Evolutionary conservation across 2,113 vertebrate species (phyloP), one percentile per base, ranked within the genome.

Genomic region (Corvus cornix): DNA sequence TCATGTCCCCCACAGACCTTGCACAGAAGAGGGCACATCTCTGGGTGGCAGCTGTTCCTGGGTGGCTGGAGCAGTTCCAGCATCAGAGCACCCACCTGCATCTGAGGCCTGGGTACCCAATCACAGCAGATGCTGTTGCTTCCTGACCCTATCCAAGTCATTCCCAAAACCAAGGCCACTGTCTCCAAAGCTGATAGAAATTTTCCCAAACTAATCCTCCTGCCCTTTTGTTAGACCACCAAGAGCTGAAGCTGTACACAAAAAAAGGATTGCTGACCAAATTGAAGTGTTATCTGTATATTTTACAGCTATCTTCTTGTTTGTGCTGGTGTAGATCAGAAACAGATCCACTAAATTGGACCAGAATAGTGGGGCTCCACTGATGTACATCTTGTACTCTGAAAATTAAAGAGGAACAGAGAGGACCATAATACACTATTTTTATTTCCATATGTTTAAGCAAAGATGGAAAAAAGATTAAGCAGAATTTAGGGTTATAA

Each of bases 381-480:
- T 76, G 70, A 58, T 96, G 77, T 84, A 46, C 56, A 91, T 63
- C 64, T 77, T 43, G 23, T 75, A 56, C 37, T 56, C 44, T 53
- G n/a, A 48, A 75, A 95, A 84, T 82, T 89, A 81, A 78, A 87
- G 58, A 41, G 30, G 31, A 95, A 41, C 10, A 20, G 39, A 53
- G 41, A 86, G 15, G 33, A 6, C 56, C 15, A 15, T 55, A 64
- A 89, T 24, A 37, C 16, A 48, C 49, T 70, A 58, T 83, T 87
- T 94, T 48, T 89, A 90, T 73, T 60, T 73, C 90, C 33, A 37
- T 63, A 56, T 41, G n/a, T 56, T 96, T 93, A 84, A 90, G 43
- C 49, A 86, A 91, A 58, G 52, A 72, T 67, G 70, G 84, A 63
- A 87, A 91, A 96, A 84, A 74, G 35, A 82, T 68, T 80, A 93